Base-by-base conservation (phyloP, 2,888 invertebrate species). In the Drosophila lutescens region DNA sequence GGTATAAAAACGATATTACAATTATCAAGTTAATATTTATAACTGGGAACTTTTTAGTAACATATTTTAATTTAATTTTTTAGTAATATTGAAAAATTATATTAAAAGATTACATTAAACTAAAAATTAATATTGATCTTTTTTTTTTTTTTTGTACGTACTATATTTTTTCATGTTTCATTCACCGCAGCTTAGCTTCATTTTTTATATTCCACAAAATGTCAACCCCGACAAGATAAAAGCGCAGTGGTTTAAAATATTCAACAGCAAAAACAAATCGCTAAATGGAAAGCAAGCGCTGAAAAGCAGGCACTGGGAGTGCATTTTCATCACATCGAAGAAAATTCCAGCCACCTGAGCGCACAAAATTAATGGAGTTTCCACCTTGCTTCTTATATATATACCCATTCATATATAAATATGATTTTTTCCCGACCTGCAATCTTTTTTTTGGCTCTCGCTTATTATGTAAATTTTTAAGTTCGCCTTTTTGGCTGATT, bases 331-430 rank as follows among this genome's bases (percentile, higher is more conserved):
- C 61, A 73, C 70, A 75, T 78, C 77, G 75, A 44, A 63, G 49
- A 47, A 76, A 67, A 44, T 51, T 58, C 47, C 53, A 74, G 67
- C 76, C 76, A 79, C 77, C 83, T 73, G 76, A 73, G 82, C 73
- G 82, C 77, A 77, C 76, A 79, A 84, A 76, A 82, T 83, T 84
- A 84, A 84, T 83, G 79, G 74, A 82, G 60, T 79, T 71, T 66
- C 77, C 63, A 46, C 43, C 13, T 36, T 51, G 20, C 53, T 67
- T 41, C 43, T 60, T 43, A 57, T 58, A 68, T 76, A 61, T 73
- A 46, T 38, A 36, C 41, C 58, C 54, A 70, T 66, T 58, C 54
- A 70, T 66, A 66, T 69, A 68, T 74, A 53, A 40, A 47, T 50
- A 38, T 65, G 51, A 20, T 70, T 68, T 55, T 78, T 38, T 20